Conservation (phyloP, 2,797 vertebrate species). For the Tokudaia tokunoshimensis region DNA sequence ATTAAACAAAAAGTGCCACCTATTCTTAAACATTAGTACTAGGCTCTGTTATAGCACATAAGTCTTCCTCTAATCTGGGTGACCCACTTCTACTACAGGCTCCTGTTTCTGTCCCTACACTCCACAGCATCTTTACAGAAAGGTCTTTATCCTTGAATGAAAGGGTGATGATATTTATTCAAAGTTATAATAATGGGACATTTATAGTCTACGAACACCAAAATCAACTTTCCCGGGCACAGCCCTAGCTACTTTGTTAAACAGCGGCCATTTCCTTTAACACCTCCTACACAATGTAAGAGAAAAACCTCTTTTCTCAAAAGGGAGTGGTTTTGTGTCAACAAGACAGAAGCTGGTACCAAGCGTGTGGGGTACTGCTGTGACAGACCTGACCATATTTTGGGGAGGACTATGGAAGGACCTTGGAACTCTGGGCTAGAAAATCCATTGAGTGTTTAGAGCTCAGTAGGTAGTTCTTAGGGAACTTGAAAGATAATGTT, state of each 20-base stretch:
- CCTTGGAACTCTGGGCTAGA: neutral
- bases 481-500: neutral
- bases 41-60: neutral
- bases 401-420: neutral
- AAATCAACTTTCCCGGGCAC: neutral
- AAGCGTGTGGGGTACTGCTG: neutral
- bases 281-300: neutral
- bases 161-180: neutral
- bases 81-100: neutral
- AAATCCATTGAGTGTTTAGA: neutral
- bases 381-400: neutral
- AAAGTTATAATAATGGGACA: neutral
- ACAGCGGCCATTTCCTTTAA: slow-evolving; percentile 2
- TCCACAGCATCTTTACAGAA: neutral
- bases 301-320: neutral
- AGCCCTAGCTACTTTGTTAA: neutral
- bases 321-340: neutral
- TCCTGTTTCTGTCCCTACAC: neutral
- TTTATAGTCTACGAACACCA: neutral
- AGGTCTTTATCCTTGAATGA: neutral
- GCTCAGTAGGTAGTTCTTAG: neutral
- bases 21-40: neutral
- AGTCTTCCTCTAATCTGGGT: neutral
- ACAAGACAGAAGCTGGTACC: neutral
- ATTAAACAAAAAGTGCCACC: neutral